Conservation (phyloP, 1,140 invertebrate species). For the Lanistes nyassanus region DNA sequence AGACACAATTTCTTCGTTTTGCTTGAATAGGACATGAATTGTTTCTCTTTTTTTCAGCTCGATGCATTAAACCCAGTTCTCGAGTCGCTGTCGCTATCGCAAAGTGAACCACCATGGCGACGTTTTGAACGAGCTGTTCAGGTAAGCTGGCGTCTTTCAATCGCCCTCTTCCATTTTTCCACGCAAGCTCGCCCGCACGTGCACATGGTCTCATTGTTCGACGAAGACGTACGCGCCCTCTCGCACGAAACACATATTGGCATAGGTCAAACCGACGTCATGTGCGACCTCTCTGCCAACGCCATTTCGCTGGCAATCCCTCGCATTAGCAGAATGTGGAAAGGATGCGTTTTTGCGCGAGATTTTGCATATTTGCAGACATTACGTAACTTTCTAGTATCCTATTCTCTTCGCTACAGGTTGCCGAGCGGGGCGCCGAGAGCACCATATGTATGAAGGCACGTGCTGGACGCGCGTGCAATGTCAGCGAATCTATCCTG, state of each 20-base stretch:
- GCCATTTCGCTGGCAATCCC: too few species aligned
- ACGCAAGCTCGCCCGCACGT: not conserved
- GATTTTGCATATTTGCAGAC: not conserved
- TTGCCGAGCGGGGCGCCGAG: slow-evolving; percentile 66
- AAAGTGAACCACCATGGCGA: not conserved
- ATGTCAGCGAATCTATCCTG: slow-evolving; percentile 59
- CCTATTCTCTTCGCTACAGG: slow-evolving; percentile 42
- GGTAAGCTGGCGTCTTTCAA: not conserved
- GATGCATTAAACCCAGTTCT: slow-evolving; percentile 67
- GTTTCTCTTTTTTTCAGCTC: slow-evolving; percentile 67
- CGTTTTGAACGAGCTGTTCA: slow-evolving; percentile 12
- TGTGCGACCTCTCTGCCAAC: too few species aligned
- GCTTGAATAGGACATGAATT: not conserved
- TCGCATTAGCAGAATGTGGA: too few species aligned
- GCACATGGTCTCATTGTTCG: not conserved
- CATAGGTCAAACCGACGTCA: too few species aligned
- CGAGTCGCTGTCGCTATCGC: slow-evolving; percentile 3
- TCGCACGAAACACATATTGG: not conserved
- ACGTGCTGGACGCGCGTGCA: slow-evolving; percentile 67
- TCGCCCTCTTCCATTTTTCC: not conserved
- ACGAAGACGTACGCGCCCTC: not conserved
- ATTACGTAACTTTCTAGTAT: not conserved
- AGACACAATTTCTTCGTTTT: too few species aligned
- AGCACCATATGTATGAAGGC: slow-evolving; percentile 72
- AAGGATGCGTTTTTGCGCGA: too few species aligned